Evolutionary conservation across 2,888 invertebrate species (phyloP).

Genomic region (Cheilosia urbana): DNA sequence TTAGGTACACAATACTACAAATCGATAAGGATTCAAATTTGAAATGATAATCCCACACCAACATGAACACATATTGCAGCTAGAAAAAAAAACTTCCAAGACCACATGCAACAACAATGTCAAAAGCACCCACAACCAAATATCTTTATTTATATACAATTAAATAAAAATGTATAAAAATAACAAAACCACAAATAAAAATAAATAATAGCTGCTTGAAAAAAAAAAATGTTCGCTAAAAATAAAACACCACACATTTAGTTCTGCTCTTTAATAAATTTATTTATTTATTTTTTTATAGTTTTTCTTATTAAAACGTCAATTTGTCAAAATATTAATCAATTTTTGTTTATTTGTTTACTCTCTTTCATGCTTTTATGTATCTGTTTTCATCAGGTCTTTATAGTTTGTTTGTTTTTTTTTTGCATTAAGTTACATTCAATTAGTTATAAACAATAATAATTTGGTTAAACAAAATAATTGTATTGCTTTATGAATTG

Average conservation of each 20-base stretch:
- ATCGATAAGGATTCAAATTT: neutral
- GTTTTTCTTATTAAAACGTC: constrained; percentile 26
- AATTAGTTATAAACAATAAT: constrained; percentile 45
- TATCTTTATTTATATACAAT: constrained; percentile 8
- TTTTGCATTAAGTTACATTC: constrained; percentile 26
- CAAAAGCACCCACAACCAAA: constrained; percentile 25
- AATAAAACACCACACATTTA: constrained; percentile 67
- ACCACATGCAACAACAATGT: constrained; percentile 47
- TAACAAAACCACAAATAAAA: constrained; percentile 10
- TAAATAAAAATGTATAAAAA: constrained; percentile 16
- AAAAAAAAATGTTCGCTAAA: constrained; percentile 12
- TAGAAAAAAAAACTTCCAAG: neutral
- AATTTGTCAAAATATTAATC: constrained; percentile 40
- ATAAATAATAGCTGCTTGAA: neutral
- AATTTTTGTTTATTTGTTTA: constrained; percentile 7
- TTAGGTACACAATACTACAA: neutral
- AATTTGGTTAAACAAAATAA: constrained; percentile 22
- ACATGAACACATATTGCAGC: neutral
- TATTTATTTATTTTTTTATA: constrained; percentile 42
- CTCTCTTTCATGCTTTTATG: constrained; percentile 44
- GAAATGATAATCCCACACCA: neutral
- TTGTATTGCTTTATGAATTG: constrained; percentile 18
- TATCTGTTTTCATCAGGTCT: neutral
- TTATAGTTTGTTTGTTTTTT: neutral
- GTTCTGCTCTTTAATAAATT: constrained; percentile 64